Evolutionary conservation across 2,113 vertebrate species (phyloP), one percentile per base, ranked within the genome.

Genomic region (Siniperca knerii): DNA sequence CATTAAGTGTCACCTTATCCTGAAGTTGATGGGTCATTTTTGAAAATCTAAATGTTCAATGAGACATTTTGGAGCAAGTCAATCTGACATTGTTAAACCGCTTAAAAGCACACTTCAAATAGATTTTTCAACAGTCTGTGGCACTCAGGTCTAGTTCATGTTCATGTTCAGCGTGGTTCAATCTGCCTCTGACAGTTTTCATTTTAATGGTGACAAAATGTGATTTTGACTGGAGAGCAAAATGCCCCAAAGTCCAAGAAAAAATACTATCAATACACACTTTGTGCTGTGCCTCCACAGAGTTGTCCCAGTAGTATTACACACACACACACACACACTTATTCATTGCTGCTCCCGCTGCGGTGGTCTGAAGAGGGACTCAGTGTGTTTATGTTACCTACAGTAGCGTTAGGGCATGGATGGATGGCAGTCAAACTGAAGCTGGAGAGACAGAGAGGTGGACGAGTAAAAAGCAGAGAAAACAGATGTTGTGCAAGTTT

Each of bases 351-450:
- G 74, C 83, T 77, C 54, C 18, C 11, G 20, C 71, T 80, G 20
- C 75, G 25, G 83, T 77, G 75, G 85, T 85, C 76, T 90, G 78
- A 79, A 75, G 65, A 86, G 77, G 70, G 78, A 52, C 69, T 79
- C 42, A 0, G 81, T 65, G 61, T 90, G 84, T 92, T 90, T 90
- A 65, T 87, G 65, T 90, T 88, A 88, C 91, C 90, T 75, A 84
- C 87, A 87, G 86, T 87, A 69, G 82, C 77, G 85, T 84, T 79
- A 50, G 54, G 75, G 84, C 57, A 79, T 72, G 81, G 67, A 79
- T 80, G 83, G 77, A 71, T 75, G 71, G 61, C 72, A 92, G 85
- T 88, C 71, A 77, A 77, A 67, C 79, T 81, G 48, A 64, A 64
- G 35, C 21, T 33, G 23, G 54, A 72, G 44, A 50, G 73, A 50